phyloP scores from a whole-genome alignment of 2,888 invertebrate species.

The Drosophila seclusa region DNA sequence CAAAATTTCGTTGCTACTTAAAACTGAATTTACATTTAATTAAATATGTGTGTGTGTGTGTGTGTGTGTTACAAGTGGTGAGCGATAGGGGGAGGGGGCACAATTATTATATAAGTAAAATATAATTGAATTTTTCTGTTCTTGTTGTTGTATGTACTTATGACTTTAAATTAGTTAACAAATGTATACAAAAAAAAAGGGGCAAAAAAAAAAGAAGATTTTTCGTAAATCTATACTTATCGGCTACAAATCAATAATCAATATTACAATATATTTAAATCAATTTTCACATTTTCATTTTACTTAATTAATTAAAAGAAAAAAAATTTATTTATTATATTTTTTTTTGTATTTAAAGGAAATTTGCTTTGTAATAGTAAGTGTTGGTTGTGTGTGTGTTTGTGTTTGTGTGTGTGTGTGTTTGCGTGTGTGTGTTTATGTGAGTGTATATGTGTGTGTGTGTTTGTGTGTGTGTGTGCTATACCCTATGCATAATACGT shows the following conservation, averaged over 20 bases:
- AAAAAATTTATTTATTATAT: neutral
- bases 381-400: neutral
- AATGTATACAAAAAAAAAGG: constrained; percentile 48
- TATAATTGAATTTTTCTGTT: constrained; percentile 41
- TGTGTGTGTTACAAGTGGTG: constrained; percentile 27
- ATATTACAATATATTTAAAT: constrained; percentile 44
- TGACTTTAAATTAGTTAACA: constrained; percentile 73
- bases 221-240: constrained; percentile 33
- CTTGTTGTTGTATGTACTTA: constrained; percentile 31
- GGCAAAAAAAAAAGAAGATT: constrained; percentile 13
- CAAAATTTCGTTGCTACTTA: constrained; percentile 67
- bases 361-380: constrained; percentile 42
- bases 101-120: constrained; percentile 5
- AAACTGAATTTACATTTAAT: constrained; percentile 49
- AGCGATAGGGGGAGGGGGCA: neutral
- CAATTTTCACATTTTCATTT: constrained; percentile 29
- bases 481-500: constrained; percentile 4
- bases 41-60: constrained; percentile 1
- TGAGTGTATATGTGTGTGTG: constrained; percentile 6
- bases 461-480: constrained; percentile 4
- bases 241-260: constrained; percentile 44
- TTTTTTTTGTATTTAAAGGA: constrained; percentile 42
- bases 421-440: neutral
- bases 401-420: neutral
- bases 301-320: constrained; percentile 31